These are phyloP conservation scores for Holcopasites calliopsidis DNA, from an alignment of 1,140 invertebrate genomes.

Conservation along the genomic window DNA sequence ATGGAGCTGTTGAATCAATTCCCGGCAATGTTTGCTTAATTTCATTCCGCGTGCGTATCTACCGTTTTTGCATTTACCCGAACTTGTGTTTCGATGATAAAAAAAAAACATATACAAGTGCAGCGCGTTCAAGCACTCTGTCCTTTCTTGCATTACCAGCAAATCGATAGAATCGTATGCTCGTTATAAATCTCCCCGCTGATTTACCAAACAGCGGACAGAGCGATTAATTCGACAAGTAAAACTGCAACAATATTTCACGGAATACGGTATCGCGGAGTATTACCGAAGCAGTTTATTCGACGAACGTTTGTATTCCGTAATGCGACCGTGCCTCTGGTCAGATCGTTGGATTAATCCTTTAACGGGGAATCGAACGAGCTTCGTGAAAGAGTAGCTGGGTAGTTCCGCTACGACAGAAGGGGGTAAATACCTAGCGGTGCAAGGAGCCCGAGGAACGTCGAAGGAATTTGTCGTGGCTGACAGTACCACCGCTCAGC, in stretches of 20 bases:
- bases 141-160: too few species aligned
- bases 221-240: not conserved
- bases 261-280: too few species aligned
- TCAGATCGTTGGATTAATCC: not conserved
- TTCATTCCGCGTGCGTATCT: too few species aligned
- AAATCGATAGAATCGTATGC: too few species aligned
- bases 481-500: constrained; percentile 37
- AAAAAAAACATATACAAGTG: too few species aligned
- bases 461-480: constrained; percentile 56
- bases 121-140: too few species aligned
- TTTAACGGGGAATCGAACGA: not conserved
- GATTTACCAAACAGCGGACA: too few species aligned
- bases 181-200: too few species aligned
- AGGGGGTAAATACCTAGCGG: not conserved
- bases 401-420: not conserved
- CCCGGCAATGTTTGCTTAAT: not conserved
- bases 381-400: not conserved
- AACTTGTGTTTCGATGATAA: not conserved
- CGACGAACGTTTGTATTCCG: not conserved
- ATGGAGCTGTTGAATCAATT: not conserved
- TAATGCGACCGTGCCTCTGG: not conserved
- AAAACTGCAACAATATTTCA: not conserved
- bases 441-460: constrained; percentile 11
- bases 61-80: not conserved
- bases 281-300: not conserved